Percentiles rank a stretch among this genome's conserved stretches.
These are phyloP conservation scores for Lordiphosa stackelbergi DNA, from an alignment of 1,140 invertebrate species.

Conservation along the genomic window DNA sequence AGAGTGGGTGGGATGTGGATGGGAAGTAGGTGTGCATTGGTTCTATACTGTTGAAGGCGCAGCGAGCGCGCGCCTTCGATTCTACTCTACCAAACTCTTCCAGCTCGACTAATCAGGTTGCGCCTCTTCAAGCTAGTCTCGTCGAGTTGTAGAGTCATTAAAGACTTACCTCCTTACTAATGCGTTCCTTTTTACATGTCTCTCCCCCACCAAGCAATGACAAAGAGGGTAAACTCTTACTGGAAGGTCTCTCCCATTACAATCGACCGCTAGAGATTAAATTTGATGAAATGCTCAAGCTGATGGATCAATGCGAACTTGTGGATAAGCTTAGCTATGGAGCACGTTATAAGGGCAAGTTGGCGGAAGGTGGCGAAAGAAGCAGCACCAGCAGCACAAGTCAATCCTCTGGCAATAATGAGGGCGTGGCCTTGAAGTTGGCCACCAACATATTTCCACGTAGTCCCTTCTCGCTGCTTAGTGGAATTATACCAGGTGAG, in stretches of 20 bases:
- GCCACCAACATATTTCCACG: constrained; percentile 77
- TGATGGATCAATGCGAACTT: constrained; percentile 86
- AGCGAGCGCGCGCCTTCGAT: no score
- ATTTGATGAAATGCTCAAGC: constrained; percentile 84
- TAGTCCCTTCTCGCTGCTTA: constrained; percentile 83
- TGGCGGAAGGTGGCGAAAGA: constrained; percentile 47
- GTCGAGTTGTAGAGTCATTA: no score
- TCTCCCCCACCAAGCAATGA: constrained; percentile 80
- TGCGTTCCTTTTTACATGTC: background rate
- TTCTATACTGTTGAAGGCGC: no score
- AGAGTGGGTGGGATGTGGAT: no score
- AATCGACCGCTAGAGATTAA: constrained; percentile 81
- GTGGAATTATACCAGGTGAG: constrained; percentile 87
- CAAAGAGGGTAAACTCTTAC: constrained; percentile 80
- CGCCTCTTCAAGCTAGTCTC: no score
- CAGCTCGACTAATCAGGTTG: no score
- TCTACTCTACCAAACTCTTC: no score
- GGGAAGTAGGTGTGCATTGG: no score
- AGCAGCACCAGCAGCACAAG: constrained; percentile 17
- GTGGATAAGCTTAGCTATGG: constrained; percentile 77
- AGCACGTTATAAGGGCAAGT: constrained; percentile 33
- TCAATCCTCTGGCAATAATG: constrained; percentile 19
- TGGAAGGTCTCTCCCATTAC: constrained; percentile 80
- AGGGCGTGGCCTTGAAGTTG: constrained; percentile 49
- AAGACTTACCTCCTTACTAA: no score